These are phyloP conservation scores for Odontomyia ornata DNA, from an alignment of 2,888 invertebrate species.

Conservation along the genomic window DNA sequence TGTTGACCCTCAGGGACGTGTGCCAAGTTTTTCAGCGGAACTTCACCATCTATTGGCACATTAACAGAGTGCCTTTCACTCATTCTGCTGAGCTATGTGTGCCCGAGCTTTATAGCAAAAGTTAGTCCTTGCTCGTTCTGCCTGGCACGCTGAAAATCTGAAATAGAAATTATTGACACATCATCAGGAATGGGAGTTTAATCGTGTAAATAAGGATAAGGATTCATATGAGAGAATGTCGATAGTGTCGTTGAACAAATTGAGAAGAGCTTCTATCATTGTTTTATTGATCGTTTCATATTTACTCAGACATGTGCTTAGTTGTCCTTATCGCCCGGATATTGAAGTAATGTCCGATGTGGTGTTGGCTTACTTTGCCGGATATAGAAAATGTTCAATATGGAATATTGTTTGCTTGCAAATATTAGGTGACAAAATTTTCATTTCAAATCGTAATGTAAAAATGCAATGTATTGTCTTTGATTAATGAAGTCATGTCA, in stretches of 20 bases:
- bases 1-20: conserved; percentile 43
- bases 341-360: not conserved
- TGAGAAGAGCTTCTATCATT: not conserved
- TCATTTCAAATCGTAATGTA: too few relatives aligned
- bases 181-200: not conserved
- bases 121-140: not conserved
- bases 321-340: not conserved
- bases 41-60: conserved; percentile 43
- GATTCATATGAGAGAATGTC: not conserved
- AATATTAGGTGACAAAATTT: not conserved
- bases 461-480: too few relatives aligned
- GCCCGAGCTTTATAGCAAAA: not conserved
- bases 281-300: not conserved
- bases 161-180: conserved; percentile 3
- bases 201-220: not conserved
- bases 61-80: conserved; percentile 13
- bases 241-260: not conserved
- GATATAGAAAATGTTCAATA: not conserved
- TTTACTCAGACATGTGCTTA: not conserved
- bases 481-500: too few relatives aligned
- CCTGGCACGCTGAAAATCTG: conserved; percentile 4
- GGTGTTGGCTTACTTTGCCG: not conserved
- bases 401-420: not conserved
- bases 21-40: conserved; percentile 46
- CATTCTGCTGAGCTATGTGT: not conserved